Evolutionary conservation across 2,113 vertebrate species (phyloP).

Genomic region (Pseudonaja textilis): DNA sequence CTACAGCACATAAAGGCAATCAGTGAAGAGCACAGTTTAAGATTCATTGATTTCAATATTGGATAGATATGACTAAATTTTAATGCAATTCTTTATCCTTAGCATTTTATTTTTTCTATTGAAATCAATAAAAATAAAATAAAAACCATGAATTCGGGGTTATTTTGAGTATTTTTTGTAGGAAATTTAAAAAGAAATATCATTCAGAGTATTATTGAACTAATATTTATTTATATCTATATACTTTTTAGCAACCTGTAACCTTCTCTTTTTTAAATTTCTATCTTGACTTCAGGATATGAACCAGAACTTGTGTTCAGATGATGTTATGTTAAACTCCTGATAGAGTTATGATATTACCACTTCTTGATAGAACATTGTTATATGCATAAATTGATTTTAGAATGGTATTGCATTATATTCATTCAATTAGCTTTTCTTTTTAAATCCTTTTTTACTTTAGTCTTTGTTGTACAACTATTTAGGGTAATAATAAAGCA

Average conservation of each 20-base stretch:
- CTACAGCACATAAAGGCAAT: not conserved
- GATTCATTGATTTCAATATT: not conserved
- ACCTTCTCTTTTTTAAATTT: not conserved
- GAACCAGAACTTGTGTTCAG: not conserved
- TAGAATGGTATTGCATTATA: not conserved
- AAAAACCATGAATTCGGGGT: not conserved
- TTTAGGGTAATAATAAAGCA: not conserved
- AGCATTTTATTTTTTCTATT: not conserved
- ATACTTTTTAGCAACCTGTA: not conserved
- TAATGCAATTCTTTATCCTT: not conserved
- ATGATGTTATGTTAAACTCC: not conserved
- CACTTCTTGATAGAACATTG: not conserved
- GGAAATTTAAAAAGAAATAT: constrained; percentile 4
- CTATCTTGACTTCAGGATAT: not conserved
- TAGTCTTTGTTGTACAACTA: not conserved
- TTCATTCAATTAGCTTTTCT: not conserved
- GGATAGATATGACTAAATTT: not conserved
- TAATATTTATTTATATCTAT: not conserved
- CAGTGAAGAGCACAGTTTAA: not conserved
- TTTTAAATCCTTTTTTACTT: not conserved
- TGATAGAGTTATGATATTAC: not conserved
- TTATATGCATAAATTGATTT: not conserved
- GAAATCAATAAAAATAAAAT: not conserved
- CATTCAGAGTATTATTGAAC: not conserved
- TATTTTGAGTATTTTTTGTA: not conserved